Conservation (phyloP, 1,140 invertebrate species). For the Stegodyphus mimosarum region DNA sequence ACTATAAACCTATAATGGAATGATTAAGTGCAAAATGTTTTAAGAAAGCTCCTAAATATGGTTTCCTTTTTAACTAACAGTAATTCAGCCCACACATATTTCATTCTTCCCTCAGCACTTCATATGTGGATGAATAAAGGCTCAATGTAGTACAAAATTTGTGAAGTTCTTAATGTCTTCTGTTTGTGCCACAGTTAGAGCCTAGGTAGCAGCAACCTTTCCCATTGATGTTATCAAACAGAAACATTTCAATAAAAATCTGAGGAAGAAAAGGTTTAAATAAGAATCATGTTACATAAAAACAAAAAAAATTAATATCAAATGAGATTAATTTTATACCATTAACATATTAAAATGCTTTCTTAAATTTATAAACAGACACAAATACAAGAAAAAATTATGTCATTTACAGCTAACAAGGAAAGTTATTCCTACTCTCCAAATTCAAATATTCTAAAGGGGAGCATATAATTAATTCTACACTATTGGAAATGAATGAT, state of each 20-base stretch:
- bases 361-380: no score
- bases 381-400: no score
- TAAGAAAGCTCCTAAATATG: constrained; percentile 49
- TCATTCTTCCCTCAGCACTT: neutral
- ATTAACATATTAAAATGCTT: neutral
- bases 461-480: no score
- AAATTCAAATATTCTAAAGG: no score
- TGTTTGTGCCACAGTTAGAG: neutral
- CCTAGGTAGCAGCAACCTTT: neutral
- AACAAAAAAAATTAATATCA: neutral
- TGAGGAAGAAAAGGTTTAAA: neutral
- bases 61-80: constrained; percentile 44
- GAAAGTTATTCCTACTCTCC: no score
- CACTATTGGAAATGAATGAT: no score
- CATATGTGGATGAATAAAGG: neutral
- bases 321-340: neutral
- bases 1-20: constrained; percentile 27
- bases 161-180: neutral
- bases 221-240: neutral
- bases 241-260: neutral
- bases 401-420: no score
- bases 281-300: neutral
- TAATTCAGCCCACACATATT: neutral
- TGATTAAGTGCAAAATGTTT: constrained; percentile 58
- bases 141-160: neutral